Percentiles rank a stretch among this genome's conserved stretches.
Evolutionary conservation across 2,113 vertebrate species (phyloP).

Genomic region (Pithys albifrons): DNA sequence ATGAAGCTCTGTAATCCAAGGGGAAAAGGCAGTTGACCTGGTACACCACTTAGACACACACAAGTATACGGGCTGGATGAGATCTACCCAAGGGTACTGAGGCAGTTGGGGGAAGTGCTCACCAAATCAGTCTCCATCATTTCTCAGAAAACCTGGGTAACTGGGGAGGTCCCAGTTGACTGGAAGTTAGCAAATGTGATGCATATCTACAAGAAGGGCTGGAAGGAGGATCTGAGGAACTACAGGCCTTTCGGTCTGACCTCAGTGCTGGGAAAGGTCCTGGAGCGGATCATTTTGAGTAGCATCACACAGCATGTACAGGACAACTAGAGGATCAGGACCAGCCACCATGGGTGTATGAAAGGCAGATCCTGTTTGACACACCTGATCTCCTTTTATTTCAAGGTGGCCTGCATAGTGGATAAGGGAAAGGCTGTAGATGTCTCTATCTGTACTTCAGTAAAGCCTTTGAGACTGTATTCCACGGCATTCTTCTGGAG

Average conservation of each 20-base stretch:
- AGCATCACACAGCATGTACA: neutral
- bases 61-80: neutral
- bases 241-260: neutral
- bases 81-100: neutral
- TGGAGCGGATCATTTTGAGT: neutral
- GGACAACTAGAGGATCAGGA: neutral
- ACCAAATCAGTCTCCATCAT: neutral
- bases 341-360: neutral
- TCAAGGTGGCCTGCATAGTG: no score
- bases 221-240: neutral
- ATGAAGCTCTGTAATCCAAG: neutral
- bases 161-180: neutral
- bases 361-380: neutral
- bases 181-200: neutral
- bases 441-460: neutral
- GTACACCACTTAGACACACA: neutral
- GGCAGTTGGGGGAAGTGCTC: neutral
- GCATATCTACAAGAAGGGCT: neutral
- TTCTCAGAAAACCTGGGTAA: neutral
- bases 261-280: neutral
- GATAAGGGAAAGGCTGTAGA: neutral
- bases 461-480: neutral
- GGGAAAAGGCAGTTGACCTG: neutral
- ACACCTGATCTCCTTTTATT: neutral
- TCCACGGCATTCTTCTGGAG: neutral